These are phyloP conservation scores for Neosilurus mollespiculum DNA, from an alignment of 2,797 vertebrate genomes.

Conservation along the genomic window DNA sequence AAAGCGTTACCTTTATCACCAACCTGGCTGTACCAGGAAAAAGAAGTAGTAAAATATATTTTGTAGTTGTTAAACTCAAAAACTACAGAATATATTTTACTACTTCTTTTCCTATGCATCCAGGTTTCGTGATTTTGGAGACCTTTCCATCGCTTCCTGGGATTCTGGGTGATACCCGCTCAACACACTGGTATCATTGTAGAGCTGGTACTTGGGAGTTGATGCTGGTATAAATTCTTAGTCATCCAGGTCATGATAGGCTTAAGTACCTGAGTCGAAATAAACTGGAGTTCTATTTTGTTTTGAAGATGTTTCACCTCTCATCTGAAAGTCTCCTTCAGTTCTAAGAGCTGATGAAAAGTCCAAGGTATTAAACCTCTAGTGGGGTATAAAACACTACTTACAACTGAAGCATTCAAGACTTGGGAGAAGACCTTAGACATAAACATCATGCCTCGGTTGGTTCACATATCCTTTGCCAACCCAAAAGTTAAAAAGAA, in stretches of 20 bases:
- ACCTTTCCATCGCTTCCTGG: neutral
- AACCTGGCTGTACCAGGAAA: neutral
- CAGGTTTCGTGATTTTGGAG: neutral
- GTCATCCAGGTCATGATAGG: too few species aligned
- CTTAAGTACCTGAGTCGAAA: too few species aligned
- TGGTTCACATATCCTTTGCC: neutral
- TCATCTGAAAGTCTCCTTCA: too few species aligned
- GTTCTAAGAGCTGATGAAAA: too few species aligned
- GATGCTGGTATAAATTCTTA: too few species aligned
- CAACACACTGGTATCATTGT: neutral
- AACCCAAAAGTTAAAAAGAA: neutral
- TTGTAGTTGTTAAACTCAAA: too few species aligned
- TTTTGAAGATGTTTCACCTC: too few species aligned
- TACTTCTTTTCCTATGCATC: neutral
- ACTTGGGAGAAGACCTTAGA: neutral
- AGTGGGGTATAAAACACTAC: too few species aligned
- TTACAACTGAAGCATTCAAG: too few species aligned
- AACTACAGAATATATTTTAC: neutral
- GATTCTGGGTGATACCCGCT: neutral
- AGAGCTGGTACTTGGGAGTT: neutral
- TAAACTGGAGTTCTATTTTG: too few species aligned
- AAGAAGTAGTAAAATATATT: too few species aligned
- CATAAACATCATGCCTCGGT: neutral
- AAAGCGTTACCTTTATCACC: constrained; percentile 35
- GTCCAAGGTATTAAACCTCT: too few species aligned